These are phyloP conservation scores for Tenualosa ilisha DNA, from an alignment of 2,797 vertebrate genomes.

Conservation along the genomic window DNA sequence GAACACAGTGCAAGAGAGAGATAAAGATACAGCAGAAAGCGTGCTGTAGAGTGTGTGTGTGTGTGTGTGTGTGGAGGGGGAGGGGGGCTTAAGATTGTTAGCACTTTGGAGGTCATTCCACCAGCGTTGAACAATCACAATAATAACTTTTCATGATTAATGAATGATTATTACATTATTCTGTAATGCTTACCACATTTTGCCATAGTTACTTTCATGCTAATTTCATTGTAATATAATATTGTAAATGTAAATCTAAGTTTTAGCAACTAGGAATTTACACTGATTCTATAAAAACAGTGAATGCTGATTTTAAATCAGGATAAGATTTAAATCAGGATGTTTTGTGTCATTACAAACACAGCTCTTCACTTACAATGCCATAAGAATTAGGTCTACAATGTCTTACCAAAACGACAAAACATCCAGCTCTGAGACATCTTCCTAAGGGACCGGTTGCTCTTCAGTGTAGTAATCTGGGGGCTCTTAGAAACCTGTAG, in stretches of 20 bases:
- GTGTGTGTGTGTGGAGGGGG: too few species aligned
- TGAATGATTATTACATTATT: too few species aligned
- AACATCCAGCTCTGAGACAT: constrained; percentile 36
- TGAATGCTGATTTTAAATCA: not conserved
- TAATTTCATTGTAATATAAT: not conserved
- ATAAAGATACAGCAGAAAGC: too few species aligned
- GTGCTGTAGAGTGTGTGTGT: too few species aligned
- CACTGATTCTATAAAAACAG: not conserved
- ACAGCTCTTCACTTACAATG: not conserved
- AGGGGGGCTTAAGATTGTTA: too few species aligned
- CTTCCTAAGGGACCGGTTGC: constrained; percentile 34
- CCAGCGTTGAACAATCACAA: too few species aligned
- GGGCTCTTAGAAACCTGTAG: not conserved
- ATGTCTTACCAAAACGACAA: constrained; percentile 25
- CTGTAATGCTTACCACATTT: too few species aligned
- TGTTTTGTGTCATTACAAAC: not conserved
- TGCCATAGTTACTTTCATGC: too few species aligned
- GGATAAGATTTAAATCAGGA: not conserved
- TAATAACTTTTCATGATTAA: too few species aligned
- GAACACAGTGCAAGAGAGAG: too few species aligned
- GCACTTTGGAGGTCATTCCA: too few species aligned
- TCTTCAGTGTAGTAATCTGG: constrained; percentile 55
- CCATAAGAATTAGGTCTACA: not conserved
- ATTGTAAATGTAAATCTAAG: not conserved
- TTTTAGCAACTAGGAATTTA: not conserved